These are phyloP conservation scores for Drosophila siamana DNA, from an alignment of 2,888 invertebrate species.

Conservation along the genomic window DNA sequence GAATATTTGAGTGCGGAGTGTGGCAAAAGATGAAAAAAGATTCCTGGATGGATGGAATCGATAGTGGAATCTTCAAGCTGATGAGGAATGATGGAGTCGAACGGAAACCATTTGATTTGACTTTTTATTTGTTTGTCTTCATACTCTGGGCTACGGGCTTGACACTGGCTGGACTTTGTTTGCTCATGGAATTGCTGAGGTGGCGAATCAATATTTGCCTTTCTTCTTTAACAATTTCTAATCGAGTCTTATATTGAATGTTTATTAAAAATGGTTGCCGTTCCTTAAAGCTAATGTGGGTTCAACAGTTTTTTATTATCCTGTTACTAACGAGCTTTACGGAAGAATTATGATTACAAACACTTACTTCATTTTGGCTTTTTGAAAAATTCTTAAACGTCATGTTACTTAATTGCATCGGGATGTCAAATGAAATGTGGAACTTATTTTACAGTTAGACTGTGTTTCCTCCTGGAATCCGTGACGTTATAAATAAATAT, in stretches of 20 bases:
- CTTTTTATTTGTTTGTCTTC: constrained; percentile 57
- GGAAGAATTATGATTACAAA: background rate
- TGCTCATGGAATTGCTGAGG: constrained; percentile 28
- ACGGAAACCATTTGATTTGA: constrained; percentile 28
- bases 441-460: background rate
- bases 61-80: constrained; percentile 19
- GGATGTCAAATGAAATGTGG: background rate
- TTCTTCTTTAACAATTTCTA: no score
- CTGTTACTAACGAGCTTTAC: no score
- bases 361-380: background rate
- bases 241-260: no score
- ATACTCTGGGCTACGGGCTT: constrained; percentile 41
- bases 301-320: background rate
- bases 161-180: constrained; percentile 21
- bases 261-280: no score
- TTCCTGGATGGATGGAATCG: constrained; percentile 35
- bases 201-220: background rate
- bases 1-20: constrained; percentile 63
- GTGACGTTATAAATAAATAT: no score
- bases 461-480: no score
- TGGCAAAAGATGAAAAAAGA: constrained; percentile 45
- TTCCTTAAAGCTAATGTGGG: no score
- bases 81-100: constrained; percentile 13
- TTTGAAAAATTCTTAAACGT: background rate
- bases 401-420: background rate